A percentile compares a stretch with the other conserved stretches of the same genome.
phyloP scores from a whole-genome alignment of 2,888 invertebrate genomes.

The Axea sp. region DNA sequence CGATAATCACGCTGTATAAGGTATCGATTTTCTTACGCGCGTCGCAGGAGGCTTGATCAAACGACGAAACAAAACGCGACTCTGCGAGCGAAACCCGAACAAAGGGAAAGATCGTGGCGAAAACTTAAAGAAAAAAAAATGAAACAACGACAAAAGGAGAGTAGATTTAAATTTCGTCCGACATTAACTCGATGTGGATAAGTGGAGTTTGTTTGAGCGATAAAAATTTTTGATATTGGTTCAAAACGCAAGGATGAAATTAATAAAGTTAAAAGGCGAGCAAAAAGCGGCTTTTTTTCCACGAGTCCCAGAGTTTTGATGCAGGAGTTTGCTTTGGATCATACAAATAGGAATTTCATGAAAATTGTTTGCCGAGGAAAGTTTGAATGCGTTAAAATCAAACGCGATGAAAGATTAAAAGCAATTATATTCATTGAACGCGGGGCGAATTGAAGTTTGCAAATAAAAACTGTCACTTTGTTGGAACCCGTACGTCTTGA shows the following conservation, averaged over 20 bases:
- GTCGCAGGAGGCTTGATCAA: not conserved
- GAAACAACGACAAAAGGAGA: not conserved
- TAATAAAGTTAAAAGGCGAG: constrained; percentile 3
- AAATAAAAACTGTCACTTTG: too few species aligned
- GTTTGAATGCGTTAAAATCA: too few species aligned
- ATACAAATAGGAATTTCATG: too few species aligned
- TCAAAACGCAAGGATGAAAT: not conserved
- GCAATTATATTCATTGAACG: too few species aligned
- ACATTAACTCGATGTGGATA: constrained; percentile 25
- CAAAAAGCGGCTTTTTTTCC: not conserved
- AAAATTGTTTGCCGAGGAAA: too few species aligned
- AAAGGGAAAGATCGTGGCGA: too few species aligned
- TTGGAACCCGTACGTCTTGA: too few species aligned
- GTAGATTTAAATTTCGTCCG: constrained; percentile 15
- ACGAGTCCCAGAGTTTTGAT: too few species aligned
- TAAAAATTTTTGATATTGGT: constrained; percentile 5
- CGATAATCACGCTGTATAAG: constrained; percentile 50
- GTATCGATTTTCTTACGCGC: constrained; percentile 46
- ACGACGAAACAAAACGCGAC: constrained; percentile 11
- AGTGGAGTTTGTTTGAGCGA: constrained; percentile 24
- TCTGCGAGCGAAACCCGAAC: not conserved
- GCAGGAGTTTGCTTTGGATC: too few species aligned
- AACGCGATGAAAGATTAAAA: too few species aligned
- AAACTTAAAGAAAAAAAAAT: not conserved
- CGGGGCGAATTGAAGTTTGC: too few species aligned